These are phyloP conservation scores for Drosophila cardini DNA, from an alignment of 1,140 invertebrate species.

Conservation along the genomic window DNA sequence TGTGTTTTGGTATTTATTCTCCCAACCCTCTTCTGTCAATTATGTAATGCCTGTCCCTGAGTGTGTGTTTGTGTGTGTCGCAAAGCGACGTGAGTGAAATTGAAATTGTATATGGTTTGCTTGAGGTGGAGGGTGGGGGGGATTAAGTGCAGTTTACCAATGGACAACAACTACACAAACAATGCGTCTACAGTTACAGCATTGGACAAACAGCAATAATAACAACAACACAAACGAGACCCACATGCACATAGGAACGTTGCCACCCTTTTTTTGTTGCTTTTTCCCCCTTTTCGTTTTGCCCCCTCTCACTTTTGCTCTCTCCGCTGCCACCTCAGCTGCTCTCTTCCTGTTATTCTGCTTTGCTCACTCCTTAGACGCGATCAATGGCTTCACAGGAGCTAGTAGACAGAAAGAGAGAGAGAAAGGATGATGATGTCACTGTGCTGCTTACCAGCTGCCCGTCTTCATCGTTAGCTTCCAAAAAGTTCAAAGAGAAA, in stretches of 20 bases:
- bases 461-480: slow-evolving; percentile 40
- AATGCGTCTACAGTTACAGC: slow-evolving; percentile 59
- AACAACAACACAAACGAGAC: slow-evolving; percentile 22
- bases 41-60: slow-evolving; percentile 66
- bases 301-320: not conserved
- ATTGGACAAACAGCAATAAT: slow-evolving; percentile 55
- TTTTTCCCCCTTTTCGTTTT: not conserved
- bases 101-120: slow-evolving; percentile 75
- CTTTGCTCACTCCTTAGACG: slow-evolving; percentile 3
- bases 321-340: not conserved
- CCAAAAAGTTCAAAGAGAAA: slow-evolving; percentile 25
- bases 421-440: slow-evolving; percentile 36
- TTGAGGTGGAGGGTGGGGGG: slow-evolving; percentile 32
- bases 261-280: slow-evolving; percentile 3
- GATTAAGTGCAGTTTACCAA: slow-evolving; percentile 72
- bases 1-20: slow-evolving; percentile 21
- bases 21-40: slow-evolving; percentile 46
- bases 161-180: slow-evolving; percentile 49
- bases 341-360: slow-evolving; percentile 7
- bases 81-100: slow-evolving; percentile 49
- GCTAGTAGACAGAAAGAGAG: slow-evolving; percentile 9
- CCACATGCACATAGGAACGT: not conserved
- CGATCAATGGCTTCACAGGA: slow-evolving; percentile 53
- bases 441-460: slow-evolving; percentile 31
- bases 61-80: slow-evolving; percentile 1